Conservation (phyloP, 1,140 invertebrate genomes). For the Drosophila virilis region DNA sequence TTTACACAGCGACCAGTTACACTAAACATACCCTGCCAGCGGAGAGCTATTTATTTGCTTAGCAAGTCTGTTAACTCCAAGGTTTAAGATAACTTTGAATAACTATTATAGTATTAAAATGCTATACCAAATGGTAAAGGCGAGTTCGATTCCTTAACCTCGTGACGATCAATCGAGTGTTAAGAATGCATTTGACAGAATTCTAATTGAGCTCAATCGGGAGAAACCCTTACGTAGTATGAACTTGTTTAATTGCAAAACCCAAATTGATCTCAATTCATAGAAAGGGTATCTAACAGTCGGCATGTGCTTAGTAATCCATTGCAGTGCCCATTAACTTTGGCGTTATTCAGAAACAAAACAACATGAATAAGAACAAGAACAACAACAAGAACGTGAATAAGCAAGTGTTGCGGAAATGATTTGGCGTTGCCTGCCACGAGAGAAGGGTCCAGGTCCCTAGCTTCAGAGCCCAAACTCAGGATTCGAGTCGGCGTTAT, state of each 20-base stretch:
- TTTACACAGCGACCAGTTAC: constrained; percentile 43
- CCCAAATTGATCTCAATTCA: too few relatives aligned
- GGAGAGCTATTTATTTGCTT: neutral
- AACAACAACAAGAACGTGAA: constrained; percentile 42
- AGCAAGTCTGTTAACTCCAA: neutral
- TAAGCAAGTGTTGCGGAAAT: constrained; percentile 78
- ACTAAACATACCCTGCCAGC: constrained; percentile 3
- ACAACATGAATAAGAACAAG: constrained; percentile 29
- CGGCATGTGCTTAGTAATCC: neutral
- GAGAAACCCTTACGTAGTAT: too few relatives aligned
- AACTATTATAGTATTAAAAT: too few relatives aligned
- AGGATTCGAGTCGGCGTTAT: too few relatives aligned
- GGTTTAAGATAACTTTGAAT: too few relatives aligned
- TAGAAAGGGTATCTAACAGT: constrained; percentile 3
- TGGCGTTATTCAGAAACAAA: constrained; percentile 40
- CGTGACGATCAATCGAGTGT: too few relatives aligned
- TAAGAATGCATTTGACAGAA: too few relatives aligned
- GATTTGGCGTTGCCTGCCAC: constrained; percentile 56
- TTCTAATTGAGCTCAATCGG: too few relatives aligned
- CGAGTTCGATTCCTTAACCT: too few relatives aligned
- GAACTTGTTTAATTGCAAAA: too few relatives aligned
- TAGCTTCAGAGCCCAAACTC: neutral
- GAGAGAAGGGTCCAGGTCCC: constrained; percentile 21
- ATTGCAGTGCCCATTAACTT: constrained; percentile 54
- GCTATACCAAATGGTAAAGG: too few relatives aligned